Percentiles rank a stretch among this genome's conserved stretches.
phyloP scores from a whole-genome alignment of 2,113 vertebrate species.

The Pantherophis guttatus region DNA sequence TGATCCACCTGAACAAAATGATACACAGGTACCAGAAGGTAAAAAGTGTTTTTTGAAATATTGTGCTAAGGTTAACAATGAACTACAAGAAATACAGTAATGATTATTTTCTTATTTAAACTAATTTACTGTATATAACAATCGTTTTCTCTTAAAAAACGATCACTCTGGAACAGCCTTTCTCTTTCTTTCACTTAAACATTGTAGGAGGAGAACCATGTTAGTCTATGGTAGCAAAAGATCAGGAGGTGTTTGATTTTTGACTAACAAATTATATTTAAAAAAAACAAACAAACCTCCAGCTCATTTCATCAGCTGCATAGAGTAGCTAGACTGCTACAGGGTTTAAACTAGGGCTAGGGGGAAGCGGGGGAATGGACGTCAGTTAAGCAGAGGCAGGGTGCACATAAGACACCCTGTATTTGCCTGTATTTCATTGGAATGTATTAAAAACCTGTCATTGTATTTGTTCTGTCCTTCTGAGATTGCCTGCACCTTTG shows the following conservation, averaged over 20 bases:
- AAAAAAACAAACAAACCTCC: neutral
- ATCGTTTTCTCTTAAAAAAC: neutral
- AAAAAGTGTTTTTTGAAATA: conserved; percentile 15
- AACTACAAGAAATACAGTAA: neutral
- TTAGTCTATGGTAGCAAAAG: neutral
- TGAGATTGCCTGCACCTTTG: neutral
- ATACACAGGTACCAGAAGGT: conserved; percentile 51
- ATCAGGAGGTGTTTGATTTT: neutral
- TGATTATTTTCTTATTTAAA: neutral
- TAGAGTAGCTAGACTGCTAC: neutral
- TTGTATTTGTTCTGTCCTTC: neutral
- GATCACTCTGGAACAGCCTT: neutral
- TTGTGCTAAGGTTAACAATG: neutral
- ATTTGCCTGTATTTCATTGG: neutral
- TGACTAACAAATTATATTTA: neutral
- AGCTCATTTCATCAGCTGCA: neutral
- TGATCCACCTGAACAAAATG: neutral
- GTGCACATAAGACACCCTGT: neutral
- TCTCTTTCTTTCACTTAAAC: neutral
- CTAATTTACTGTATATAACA: neutral
- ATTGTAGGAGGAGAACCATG: neutral
- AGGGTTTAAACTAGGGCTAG: neutral
- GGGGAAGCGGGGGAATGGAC: neutral
- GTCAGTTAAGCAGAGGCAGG: neutral
- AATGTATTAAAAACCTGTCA: neutral